phyloP scores from a whole-genome alignment of 1,140 invertebrate genomes.

The Drosophila kohkoa region DNA sequence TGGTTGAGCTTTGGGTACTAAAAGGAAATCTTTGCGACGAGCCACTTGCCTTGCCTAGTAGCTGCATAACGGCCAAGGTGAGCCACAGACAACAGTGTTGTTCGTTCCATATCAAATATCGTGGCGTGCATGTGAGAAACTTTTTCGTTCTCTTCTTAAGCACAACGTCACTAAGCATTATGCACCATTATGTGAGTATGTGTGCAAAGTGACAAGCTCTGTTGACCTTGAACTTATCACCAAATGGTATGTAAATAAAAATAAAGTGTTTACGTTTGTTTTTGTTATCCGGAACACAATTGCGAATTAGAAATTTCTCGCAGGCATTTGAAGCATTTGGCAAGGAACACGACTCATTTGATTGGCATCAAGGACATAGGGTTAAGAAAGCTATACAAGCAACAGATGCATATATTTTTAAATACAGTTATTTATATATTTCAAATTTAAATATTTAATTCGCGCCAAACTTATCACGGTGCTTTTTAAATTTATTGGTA shows the following conservation, averaged over 20 bases:
- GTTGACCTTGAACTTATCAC: constrained; percentile 69
- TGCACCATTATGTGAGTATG: background rate
- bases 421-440: background rate
- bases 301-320: constrained; percentile 23
- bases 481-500: constrained; percentile 13
- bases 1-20: constrained; percentile 59
- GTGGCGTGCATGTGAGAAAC: constrained; percentile 58
- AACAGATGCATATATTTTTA: constrained; percentile 40
- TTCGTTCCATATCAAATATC: constrained; percentile 62
- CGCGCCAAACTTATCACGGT: constrained; percentile 5
- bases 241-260: constrained; percentile 60
- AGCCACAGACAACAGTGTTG: constrained; percentile 46
- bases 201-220: constrained; percentile 4
- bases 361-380: constrained; percentile 45
- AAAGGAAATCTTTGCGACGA: constrained; percentile 74
- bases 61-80: constrained; percentile 69
- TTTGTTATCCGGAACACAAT: constrained; percentile 57
- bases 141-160: constrained; percentile 67
- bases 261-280: constrained; percentile 20
- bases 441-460: constrained; percentile 1
- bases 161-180: constrained; percentile 63
- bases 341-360: constrained; percentile 47
- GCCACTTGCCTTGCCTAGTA: constrained; percentile 65
- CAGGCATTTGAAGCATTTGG: constrained; percentile 29
- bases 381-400: background rate